Evolutionary conservation across 2,113 vertebrate genomes (phyloP).

Genomic region (Opisthocomus hoazin): DNA sequence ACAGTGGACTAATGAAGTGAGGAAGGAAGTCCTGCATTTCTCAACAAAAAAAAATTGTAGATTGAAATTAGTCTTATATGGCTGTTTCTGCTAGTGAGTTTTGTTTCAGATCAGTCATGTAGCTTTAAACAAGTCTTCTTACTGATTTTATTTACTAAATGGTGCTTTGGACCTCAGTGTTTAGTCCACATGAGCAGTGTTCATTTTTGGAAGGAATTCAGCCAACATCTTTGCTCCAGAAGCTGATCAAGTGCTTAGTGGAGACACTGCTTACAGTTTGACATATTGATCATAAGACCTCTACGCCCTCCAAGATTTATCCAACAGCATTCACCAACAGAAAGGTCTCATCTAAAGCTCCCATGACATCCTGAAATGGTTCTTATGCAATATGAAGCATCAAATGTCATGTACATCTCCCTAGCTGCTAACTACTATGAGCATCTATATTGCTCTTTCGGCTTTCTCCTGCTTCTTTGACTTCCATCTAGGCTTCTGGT

Average conservation of each 20-base stretch:
- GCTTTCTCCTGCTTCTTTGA: not conserved
- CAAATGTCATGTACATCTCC: not conserved
- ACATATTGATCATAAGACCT: not conserved
- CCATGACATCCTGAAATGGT: not conserved
- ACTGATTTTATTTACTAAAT: not conserved
- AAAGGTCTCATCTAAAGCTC: not conserved
- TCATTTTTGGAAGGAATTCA: not conserved
- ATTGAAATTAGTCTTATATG: not conserved
- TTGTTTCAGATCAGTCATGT: not conserved
- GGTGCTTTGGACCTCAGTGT: not conserved
- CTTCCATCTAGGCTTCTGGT: not conserved
- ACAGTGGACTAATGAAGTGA: not conserved
- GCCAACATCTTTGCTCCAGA: not conserved
- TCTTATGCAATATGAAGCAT: not conserved
- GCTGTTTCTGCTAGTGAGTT: not conserved
- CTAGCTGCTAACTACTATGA: not conserved
- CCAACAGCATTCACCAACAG: not conserved
- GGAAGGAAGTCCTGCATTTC: not conserved
- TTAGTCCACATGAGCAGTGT: not conserved
- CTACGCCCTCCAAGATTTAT: not conserved
- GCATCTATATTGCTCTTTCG: not conserved
- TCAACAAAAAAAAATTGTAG: accelerated
- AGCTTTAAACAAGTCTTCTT: not conserved
- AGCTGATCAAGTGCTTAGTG: not conserved
- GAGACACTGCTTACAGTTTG: not conserved